phyloP scores from a whole-genome alignment of 2,113 vertebrate genomes.

The Ploceus nigricollis region DNA sequence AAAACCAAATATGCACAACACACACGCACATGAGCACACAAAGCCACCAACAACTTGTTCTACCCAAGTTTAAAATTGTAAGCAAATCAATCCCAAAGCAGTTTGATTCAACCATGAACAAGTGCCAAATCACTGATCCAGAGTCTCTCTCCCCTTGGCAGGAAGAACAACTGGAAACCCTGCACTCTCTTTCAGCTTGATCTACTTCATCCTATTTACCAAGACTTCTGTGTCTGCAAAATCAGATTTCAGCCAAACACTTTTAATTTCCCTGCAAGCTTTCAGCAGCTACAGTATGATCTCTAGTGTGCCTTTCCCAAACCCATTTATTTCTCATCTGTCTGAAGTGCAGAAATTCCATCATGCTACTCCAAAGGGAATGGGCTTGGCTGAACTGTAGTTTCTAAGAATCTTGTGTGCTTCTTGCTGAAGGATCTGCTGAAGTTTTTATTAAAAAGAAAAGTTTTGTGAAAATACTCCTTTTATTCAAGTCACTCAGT shows the following conservation, averaged over 20 bases:
- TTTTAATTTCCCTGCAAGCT: not conserved
- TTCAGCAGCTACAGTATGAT: not conserved
- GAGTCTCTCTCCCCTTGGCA: not conserved
- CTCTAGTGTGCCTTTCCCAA: not conserved
- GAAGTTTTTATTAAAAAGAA: not conserved
- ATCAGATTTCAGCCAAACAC: not conserved
- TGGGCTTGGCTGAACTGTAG: not conserved
- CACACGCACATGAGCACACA: fast-evolving
- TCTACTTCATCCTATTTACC: not conserved
- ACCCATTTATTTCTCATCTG: not conserved
- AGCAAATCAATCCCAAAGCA: not conserved
- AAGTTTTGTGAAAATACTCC: not conserved
- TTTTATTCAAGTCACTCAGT: not conserved
- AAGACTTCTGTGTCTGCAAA: not conserved
- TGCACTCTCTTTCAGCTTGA: not conserved
- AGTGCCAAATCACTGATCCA: not conserved
- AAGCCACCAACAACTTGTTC: not conserved
- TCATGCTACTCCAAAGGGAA: not conserved
- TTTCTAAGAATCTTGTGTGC: not conserved
- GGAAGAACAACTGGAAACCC: not conserved
- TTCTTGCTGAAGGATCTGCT: not conserved
- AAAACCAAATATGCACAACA: not conserved
- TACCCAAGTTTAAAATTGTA: not conserved
- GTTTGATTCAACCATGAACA: not conserved
- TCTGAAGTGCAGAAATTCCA: not conserved